These are phyloP conservation scores for Naso thynnoides DNA, from an alignment of 2,797 vertebrate genomes.

Conservation along the genomic window DNA sequence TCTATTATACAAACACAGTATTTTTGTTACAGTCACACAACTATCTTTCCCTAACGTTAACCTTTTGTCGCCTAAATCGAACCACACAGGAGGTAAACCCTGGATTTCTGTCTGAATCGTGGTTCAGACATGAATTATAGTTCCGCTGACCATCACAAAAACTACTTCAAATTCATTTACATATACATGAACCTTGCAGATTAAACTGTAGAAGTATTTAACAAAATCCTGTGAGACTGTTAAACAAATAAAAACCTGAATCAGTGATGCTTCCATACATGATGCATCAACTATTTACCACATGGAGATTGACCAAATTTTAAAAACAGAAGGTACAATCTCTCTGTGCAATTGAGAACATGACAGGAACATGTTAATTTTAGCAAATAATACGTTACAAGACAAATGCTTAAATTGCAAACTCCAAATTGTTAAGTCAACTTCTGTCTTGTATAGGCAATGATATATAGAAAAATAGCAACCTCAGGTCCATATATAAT, in stretches of 20 bases:
- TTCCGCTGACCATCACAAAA: too few species aligned
- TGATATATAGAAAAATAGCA: not conserved
- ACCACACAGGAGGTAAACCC: too few species aligned
- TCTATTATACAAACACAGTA: too few species aligned
- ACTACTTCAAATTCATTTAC: too few species aligned
- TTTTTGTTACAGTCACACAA: too few species aligned
- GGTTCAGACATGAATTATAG: too few species aligned
- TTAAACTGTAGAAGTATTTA: too few species aligned
- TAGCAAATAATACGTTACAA: not conserved
- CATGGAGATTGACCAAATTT: slow-evolving; percentile 31
- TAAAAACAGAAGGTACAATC: slow-evolving; percentile 18
- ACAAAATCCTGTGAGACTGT: too few species aligned
- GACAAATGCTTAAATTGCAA: not conserved
- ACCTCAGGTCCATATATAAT: not conserved
- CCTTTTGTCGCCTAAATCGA: too few species aligned
- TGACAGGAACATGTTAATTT: slow-evolving; percentile 5
- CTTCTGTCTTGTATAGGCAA: not conserved
- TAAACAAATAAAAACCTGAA: slow-evolving; percentile 38
- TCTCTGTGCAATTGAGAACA: slow-evolving; percentile 15
- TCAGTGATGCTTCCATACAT: slow-evolving; percentile 32
- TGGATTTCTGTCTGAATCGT: too few species aligned
- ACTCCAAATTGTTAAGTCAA: not conserved
- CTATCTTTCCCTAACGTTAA: too few species aligned
- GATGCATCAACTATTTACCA: slow-evolving; percentile 43
- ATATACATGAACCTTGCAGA: too few species aligned